Evolutionary conservation across 1,140 invertebrate species (phyloP), one percentile per base, ranked within the genome.

Genomic region (Centruroides sculpturatus): DNA sequence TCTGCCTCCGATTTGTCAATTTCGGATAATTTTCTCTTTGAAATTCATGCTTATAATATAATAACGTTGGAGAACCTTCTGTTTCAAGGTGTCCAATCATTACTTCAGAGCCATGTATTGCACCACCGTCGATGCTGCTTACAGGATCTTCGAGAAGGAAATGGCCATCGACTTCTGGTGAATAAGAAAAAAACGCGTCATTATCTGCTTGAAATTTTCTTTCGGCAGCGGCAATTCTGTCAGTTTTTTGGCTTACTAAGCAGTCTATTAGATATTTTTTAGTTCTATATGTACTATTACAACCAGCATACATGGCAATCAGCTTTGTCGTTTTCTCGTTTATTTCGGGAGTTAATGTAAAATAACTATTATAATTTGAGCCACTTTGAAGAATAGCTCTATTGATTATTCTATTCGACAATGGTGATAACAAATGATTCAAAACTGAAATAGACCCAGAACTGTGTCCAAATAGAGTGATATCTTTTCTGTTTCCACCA

Each of bases 391-490:
- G 65, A 47, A 79, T 78, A 12, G 72, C 77, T 57, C 70, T 57
- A n/a, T 64, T 36, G 48, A 70, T 70, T 3, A 69, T 56, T 3
- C 48, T 47, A n/a, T 47, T 52, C 5, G 63, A 62, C 4, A 62
- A 7, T n/a, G 70, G 72, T 10, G 73, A 73, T 59, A 75, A 64
- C 52, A 77, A 52, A 62, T 76, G 75, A 6, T 70, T 61, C n/a
- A 69, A 66, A 5, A 68, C 66, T 3, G 69, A 70, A 8, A 71
- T 67, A 13, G 73, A 69, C 12, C 74, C 74, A 13, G 74, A 68
- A 59, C 70, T 71, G 62, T 75, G 71, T 8, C 79, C 80, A 62
- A 81, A 77, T 5, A 81, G 60, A 5, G 79, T 81, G 0, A 82
- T 68, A 11, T 57, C 58, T 34, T 66, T 56, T 0, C 65, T 56